Percentiles rank a stretch among this genome's conserved stretches.
These are phyloP conservation scores for Catocala fraxini DNA, from an alignment of 2,888 invertebrate genomes.

Conservation along the genomic window DNA sequence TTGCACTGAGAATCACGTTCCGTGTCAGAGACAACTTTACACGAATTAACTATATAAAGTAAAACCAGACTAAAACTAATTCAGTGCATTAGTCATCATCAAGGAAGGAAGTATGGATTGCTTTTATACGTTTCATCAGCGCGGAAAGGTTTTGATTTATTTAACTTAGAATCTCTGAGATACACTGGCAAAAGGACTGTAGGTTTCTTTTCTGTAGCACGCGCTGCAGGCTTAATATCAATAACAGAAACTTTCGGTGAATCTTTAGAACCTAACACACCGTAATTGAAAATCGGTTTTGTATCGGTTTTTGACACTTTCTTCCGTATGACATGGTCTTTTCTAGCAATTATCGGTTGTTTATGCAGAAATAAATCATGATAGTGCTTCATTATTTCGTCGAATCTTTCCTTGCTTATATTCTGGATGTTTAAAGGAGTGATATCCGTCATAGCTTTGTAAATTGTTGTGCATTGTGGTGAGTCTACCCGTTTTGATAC, in stretches of 20 bases:
- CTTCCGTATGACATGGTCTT: conserved; percentile 16
- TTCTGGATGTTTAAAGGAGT: conserved; percentile 50
- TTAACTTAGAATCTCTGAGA: conserved; percentile 8
- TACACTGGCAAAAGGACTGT: conserved; percentile 60
- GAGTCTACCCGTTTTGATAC: conserved; percentile 60
- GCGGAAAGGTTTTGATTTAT: conserved; percentile 6
- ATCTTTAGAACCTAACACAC: conserved; percentile 57
- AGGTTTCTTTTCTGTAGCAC: conserved; percentile 43
- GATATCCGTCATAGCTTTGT: conserved; percentile 58
- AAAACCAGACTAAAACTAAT: too few relatives aligned
- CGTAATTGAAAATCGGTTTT: conserved; percentile 61
- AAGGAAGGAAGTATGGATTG: conserved; percentile 39
- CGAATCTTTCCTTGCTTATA: conserved; percentile 44
- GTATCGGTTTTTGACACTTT: conserved; percentile 34
- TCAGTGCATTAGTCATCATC: not conserved
- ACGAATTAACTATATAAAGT: too few relatives aligned
- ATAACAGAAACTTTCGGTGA: conserved; percentile 65
- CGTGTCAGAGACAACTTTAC: too few relatives aligned
- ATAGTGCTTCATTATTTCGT: conserved; percentile 58
- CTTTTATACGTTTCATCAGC: conserved; percentile 53
- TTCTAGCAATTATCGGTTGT: conserved; percentile 13
- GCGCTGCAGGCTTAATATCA: conserved; percentile 56
- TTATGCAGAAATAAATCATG: conserved; percentile 56
- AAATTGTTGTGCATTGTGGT: conserved; percentile 63
- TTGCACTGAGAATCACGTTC: too few relatives aligned